phyloP scores from a whole-genome alignment of 2,113 vertebrate species.

The Mesitornis unicolor region DNA sequence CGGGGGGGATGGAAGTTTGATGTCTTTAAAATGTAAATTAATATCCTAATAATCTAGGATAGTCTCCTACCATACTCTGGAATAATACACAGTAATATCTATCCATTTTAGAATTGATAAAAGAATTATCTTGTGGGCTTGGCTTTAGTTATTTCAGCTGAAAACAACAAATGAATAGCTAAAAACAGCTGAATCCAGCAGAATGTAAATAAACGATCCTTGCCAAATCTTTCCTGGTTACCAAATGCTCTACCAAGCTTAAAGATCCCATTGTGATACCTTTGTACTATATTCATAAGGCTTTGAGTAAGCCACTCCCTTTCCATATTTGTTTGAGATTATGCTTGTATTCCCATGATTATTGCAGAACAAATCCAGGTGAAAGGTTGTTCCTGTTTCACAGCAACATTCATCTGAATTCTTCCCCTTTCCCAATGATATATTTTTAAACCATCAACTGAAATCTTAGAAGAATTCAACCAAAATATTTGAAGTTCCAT shows the following conservation, averaged over 20 bases:
- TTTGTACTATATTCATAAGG: conserved; percentile 56
- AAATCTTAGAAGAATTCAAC: not conserved
- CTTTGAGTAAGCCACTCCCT: conserved; percentile 51
- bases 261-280: conserved; percentile 13
- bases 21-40: too few relatives aligned
- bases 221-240: conserved; percentile 7
- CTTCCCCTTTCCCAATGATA: not conserved
- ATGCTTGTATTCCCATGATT: conserved; percentile 1
- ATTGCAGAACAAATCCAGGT: conserved; percentile 43
- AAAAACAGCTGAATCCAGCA: conserved; percentile 19
- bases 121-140: not conserved
- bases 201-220: conserved; percentile 31
- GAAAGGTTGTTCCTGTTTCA: conserved; percentile 41
- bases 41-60: too few relatives aligned
- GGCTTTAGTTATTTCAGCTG: not conserved
- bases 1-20: fast-evolving
- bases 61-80: not conserved
- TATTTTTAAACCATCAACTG: not conserved
- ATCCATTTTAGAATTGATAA: not conserved
- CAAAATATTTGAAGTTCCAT: conserved; percentile 8
- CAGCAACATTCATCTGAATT: not conserved
- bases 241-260: not conserved
- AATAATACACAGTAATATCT: not conserved
- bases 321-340: conserved; percentile 50
- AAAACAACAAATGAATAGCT: conserved; percentile 15